Base-by-base conservation (phyloP, 2,797 vertebrate species). In the Darevskia mixta region DNA sequence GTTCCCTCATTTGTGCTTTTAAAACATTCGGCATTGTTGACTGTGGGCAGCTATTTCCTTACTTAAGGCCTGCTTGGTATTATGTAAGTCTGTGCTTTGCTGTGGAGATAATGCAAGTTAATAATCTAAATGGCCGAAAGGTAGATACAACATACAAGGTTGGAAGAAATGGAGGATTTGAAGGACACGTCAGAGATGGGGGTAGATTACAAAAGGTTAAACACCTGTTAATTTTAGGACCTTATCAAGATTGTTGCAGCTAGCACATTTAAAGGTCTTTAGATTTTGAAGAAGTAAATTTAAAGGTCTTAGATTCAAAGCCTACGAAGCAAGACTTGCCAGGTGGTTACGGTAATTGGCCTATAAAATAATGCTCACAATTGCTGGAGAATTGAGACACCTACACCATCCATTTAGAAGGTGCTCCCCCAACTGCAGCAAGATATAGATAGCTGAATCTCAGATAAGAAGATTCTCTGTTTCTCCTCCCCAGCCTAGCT, bases 351-450 rank as follows among this genome's bases (percentile, higher is more conserved):
- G 83, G 72, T 85, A 85, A 89, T 45, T 76, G 71, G 58, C 25
- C 41, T 85, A 41, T 85, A 85, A 81, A 80, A 81, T 81, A 89
- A 89, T 67, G 64, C 61, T 85, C 55, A 75, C 61, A 73, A 89
- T 85, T 80, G 83, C 80, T 79, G 43, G 25, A 80, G 78, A 89
- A 76, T 3, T 66, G 67, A 88, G 69, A 79, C 69, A 79, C 87
- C 87, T 85, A 85, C 78, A 89, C 41, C 27, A 75, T 89, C 58
- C 43, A 89, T 81, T 89, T 85, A 85, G 83, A 75, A 73, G 41
- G 78, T 76, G 58, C 41, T 81, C 71, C 11, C 20, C 58, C 43
- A 75, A 81, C 78, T 85, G 25, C 32, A 85, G 69, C 77, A 85
- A 7, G 58, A 55, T 89, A 85, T 18, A 79, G 69, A 73, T 67